Conservation (phyloP, 2,113 vertebrate species). For the Columba livia region DNA sequence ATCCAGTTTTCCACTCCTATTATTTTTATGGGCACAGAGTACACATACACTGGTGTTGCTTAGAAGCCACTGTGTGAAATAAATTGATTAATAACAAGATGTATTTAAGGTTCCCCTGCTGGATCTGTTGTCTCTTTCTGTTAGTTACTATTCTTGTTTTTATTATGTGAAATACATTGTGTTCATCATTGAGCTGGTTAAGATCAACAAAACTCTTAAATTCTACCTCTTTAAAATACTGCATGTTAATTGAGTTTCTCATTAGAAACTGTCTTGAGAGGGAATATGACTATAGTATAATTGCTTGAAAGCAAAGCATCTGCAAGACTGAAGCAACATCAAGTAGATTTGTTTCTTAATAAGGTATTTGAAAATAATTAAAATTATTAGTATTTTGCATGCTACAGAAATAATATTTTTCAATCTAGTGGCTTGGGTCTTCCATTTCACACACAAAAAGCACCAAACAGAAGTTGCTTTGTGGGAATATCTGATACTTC, state of each 20-base stretch:
- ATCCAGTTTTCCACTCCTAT: neutral
- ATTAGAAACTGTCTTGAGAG: conserved; percentile 30
- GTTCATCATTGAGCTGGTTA: neutral
- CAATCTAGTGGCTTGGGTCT: neutral
- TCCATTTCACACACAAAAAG: neutral
- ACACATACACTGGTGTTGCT: neutral
- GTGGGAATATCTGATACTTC: neutral
- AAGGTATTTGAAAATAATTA: conserved; percentile 27
- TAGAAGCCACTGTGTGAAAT: neutral
- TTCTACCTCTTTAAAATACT: neutral
- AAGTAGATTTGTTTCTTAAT: conserved; percentile 38
- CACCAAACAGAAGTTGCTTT: neutral
- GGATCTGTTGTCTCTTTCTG: neutral
- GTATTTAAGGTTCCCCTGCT: neutral
- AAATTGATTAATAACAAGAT: neutral
- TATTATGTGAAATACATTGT: conserved; percentile 7
- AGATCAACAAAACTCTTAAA: neutral
- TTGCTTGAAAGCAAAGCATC: conserved; percentile 41
- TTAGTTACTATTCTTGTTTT: neutral
- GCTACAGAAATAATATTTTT: neutral
- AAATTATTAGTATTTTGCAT: neutral
- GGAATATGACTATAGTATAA: conserved; percentile 8
- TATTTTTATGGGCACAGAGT: neutral
- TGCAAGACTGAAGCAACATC: neutral
- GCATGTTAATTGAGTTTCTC: conserved; percentile 31